phyloP scores from a whole-genome alignment of 2,113 vertebrate species.

The Odontophorus gujanensis region DNA sequence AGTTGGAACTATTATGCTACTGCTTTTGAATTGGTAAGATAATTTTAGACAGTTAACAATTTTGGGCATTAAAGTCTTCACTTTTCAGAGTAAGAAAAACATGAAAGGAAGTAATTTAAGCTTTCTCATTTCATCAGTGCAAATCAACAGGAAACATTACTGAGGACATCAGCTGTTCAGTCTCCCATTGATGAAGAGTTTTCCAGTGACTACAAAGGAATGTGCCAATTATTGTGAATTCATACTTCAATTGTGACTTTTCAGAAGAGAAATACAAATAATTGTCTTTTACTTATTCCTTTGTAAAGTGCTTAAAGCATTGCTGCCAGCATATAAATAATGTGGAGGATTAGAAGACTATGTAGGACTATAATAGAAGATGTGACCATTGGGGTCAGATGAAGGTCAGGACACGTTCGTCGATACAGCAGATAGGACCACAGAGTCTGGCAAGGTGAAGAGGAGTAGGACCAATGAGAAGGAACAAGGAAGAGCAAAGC shows the following conservation, averaged over 20 bases:
- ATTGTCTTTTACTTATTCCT: neutral
- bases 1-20: neutral
- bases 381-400: too few relatives aligned
- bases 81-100: slow-evolving; percentile 14
- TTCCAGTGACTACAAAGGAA: slow-evolving; percentile 11
- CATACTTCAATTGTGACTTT: neutral
- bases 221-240: neutral
- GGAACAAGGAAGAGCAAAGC: too few relatives aligned
- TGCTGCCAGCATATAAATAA: neutral
- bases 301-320: neutral
- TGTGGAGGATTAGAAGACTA: too few relatives aligned
- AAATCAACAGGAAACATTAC: neutral
- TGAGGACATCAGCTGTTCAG: neutral
- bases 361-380: too few relatives aligned
- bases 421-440: too few relatives aligned
- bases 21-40: neutral
- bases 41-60: slow-evolving; percentile 13
- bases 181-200: neutral
- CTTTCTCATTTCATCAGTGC: neutral
- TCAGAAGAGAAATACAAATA: neutral
- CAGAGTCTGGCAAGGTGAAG: too few relatives aligned
- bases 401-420: too few relatives aligned
- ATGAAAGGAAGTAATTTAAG: slow-evolving; percentile 16
- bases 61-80: neutral
- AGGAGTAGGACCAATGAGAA: too few relatives aligned